These are phyloP conservation scores for Poeciliopsis paucimaculata DNA, from an alignment of 2,797 vertebrate genomes.

Conservation along the genomic window DNA sequence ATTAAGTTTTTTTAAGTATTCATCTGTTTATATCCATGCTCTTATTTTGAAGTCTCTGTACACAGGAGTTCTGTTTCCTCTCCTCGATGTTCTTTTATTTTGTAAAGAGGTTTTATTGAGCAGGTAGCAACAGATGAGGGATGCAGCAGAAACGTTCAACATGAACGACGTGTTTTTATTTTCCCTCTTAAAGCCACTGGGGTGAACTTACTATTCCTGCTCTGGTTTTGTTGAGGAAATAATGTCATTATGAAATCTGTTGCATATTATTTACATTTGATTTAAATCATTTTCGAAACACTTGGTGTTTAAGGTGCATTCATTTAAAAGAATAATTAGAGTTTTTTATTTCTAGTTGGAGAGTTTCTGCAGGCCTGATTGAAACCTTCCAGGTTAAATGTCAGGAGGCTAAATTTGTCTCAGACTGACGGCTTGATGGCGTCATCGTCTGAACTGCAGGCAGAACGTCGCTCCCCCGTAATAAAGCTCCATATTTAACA, in stretches of 20 bases:
- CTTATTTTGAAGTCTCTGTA: no score
- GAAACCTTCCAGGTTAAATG: not conserved
- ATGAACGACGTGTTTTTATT: no score
- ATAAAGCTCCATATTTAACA: slow-evolving; percentile 32
- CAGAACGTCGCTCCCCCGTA: slow-evolving; percentile 6
- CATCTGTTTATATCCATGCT: no score
- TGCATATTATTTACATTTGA: not conserved
- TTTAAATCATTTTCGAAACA: not conserved
- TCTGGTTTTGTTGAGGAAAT: not conserved
- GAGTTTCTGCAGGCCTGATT: not conserved
- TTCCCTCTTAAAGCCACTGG: not conserved
- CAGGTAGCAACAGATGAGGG: no score
- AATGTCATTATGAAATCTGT: not conserved
- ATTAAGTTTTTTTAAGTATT: no score
- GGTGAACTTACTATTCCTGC: not conserved
- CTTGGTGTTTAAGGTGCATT: not conserved
- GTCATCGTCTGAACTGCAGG: slow-evolving; percentile 17
- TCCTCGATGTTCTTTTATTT: no score
- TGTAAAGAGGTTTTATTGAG: no score
- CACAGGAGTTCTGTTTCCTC: no score
- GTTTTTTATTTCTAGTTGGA: not conserved
- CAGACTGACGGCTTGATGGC: not conserved
- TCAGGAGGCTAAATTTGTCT: slow-evolving; percentile 3
- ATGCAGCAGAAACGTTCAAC: no score
- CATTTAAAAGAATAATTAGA: not conserved